Evolutionary conservation across 2,113 vertebrate species (phyloP), one percentile per base, ranked within the genome.

Genomic region (Centropus unirufus): DNA sequence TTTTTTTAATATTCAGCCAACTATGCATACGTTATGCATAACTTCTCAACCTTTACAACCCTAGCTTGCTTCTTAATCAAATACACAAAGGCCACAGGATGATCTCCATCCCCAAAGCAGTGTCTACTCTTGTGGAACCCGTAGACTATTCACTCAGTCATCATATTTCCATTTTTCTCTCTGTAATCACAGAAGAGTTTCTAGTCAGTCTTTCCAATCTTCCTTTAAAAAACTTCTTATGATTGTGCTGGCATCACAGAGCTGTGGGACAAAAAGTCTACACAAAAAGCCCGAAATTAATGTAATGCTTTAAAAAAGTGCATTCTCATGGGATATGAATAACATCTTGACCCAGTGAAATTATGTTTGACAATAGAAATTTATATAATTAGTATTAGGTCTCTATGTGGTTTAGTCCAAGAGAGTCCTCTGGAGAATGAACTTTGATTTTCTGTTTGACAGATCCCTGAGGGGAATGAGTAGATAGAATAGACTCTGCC

Each of bases 21-120:
- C 14, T 42, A 12, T 27, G 7, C 27, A 20, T 39, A 8, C 1
- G 1, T 29, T 5, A 44, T 0, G 5, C 21, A 14, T 2, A 42
- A 58, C 11, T 62, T 73, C 79, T 75, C 70, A 58, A 26, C 23
- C 7, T 16, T 68, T 64, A 62, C 49, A 85, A 27, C 16, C 3
- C 11, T 44, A 9, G 34, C 14, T 82, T 77, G 11, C 17, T 40
- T 64, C 26, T 57, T 76, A 52, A 61, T 34, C 66, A 68, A 68
- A 64, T 16, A 10, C 5, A 54, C 62, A 55, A 49, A 75, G 75
- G 59, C 14, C 30, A 62, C 17, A 47, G 54, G 14, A 42, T 47
- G 6, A 18, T 20, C 74, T 34, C 15, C 47, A 74, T 29, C 36
- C 29, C 30, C 42, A 74, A 42, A 88, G 46, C 24, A 73, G 29